Evolutionary conservation across 2,888 invertebrate genomes (phyloP).

Genomic region (Latheticus oryzae): DNA sequence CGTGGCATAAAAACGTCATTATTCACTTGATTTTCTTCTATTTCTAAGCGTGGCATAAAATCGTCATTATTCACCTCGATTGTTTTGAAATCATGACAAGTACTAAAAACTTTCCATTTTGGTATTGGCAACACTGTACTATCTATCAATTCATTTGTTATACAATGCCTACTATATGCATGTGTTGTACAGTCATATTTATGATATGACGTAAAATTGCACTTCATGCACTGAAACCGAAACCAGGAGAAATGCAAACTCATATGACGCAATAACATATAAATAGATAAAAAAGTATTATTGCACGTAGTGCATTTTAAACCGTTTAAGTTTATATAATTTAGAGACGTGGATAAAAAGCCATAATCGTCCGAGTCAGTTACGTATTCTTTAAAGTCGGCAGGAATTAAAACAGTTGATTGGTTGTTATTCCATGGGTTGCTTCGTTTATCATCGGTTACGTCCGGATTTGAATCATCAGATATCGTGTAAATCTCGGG

Average conservation of each 20-base stretch:
- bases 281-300: constrained; percentile 65
- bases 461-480: constrained; percentile 20
- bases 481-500: constrained; percentile 25
- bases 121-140: constrained; percentile 60
- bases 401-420: neutral
- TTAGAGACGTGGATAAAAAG: constrained; percentile 46
- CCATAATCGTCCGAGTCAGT: constrained; percentile 32
- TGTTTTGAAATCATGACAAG: constrained; percentile 54
- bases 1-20: constrained; percentile 23
- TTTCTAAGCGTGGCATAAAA: constrained; percentile 8
- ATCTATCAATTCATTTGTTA: constrained; percentile 66
- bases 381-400: constrained; percentile 18
- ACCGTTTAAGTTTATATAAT: constrained; percentile 65
- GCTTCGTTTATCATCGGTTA: constrained; percentile 6
- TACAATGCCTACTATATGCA: constrained; percentile 72
- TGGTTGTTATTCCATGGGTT: neutral
- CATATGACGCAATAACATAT: constrained; percentile 72
- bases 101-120: constrained; percentile 56
- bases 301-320: constrained; percentile 70
- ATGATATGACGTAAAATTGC: constrained; percentile 76
- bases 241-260: constrained; percentile 78
- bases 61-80: neutral
- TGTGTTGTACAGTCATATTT: constrained; percentile 76
- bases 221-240: constrained; percentile 80
- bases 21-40: constrained; percentile 1